Evolutionary conservation across 2,888 invertebrate genomes (phyloP).

Genomic region (Cephus pulcher): DNA sequence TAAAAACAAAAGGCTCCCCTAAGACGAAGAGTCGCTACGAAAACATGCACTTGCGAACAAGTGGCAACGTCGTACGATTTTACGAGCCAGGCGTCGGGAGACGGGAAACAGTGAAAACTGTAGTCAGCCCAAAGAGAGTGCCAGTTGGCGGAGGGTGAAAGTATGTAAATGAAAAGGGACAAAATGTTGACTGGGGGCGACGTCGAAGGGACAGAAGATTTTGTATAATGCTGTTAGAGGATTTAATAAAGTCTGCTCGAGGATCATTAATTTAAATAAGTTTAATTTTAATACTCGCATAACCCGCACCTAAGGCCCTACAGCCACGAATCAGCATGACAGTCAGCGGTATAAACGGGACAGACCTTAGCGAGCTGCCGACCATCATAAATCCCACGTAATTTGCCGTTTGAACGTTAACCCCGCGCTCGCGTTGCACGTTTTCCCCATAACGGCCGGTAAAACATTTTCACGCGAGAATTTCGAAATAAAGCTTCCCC

Average conservation of each 20-base stretch:
- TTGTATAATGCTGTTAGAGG: background rate
- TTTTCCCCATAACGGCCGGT: constrained; percentile 42
- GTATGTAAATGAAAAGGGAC: background rate
- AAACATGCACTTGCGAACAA: background rate
- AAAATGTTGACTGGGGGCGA: background rate
- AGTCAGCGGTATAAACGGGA: background rate
- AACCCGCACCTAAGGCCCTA: background rate
- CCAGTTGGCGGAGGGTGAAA: background rate
- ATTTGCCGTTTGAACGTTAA: constrained; percentile 45
- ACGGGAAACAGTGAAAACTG: background rate
- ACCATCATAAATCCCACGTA: constrained; percentile 36
- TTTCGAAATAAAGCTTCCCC: background rate
- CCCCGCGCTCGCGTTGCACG: constrained; percentile 42
- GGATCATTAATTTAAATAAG: constrained; percentile 14
- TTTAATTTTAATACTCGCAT: constrained; percentile 13
- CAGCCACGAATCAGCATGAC: background rate
- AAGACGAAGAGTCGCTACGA: background rate
- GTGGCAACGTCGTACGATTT: background rate
- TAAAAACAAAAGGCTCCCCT: background rate
- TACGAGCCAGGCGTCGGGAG: background rate
- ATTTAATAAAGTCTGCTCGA: constrained; percentile 18
- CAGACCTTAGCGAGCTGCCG: background rate
- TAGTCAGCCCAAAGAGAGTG: background rate
- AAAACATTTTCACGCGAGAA: constrained; percentile 20
- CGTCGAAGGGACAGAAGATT: background rate